These are phyloP conservation scores for Nineta flava DNA, from an alignment of 2,888 invertebrate species.

Conservation along the genomic window DNA sequence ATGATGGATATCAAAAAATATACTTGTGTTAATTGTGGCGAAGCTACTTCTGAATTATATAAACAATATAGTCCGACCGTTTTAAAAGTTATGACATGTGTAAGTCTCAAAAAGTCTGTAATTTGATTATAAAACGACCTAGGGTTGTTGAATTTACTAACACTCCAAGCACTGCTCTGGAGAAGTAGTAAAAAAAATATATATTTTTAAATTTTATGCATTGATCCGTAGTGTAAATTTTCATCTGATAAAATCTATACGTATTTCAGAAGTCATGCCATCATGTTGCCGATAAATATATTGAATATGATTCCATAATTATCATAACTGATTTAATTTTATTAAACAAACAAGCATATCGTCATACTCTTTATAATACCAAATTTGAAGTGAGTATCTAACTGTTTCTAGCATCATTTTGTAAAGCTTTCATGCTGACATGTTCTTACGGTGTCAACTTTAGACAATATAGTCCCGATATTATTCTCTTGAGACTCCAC, in stretches of 20 bases:
- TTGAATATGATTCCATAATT: slow-evolving; percentile 81
- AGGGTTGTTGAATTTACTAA: too few relatives aligned
- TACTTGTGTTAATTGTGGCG: slow-evolving; percentile 54
- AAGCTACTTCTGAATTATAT: slow-evolving; percentile 41
- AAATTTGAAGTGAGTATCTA: slow-evolving; percentile 47
- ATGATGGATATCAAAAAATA: slow-evolving; percentile 10
- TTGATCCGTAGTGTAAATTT: background rate
- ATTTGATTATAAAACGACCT: too few relatives aligned
- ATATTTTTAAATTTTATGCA: background rate
- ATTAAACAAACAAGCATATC: slow-evolving; percentile 63
- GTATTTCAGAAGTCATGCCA: slow-evolving; percentile 55
- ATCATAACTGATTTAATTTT: slow-evolving; percentile 73
- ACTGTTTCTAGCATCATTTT: too few relatives aligned
- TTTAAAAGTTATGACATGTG: slow-evolving; percentile 58
- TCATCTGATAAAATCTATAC: slow-evolving; percentile 4
- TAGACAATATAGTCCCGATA: too few relatives aligned
- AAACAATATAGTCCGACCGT: slow-evolving; percentile 55
- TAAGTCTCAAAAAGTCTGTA: slow-evolving; percentile 31
- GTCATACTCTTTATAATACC: slow-evolving; percentile 72
- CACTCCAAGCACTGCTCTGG: too few relatives aligned
- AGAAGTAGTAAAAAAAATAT: slow-evolving; percentile 3
- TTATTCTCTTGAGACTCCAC: too few relatives aligned
- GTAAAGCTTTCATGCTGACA: too few relatives aligned
- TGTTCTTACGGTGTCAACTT: too few relatives aligned
- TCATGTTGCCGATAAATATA: slow-evolving; percentile 69